These are phyloP conservation scores for Neodon shergylaensis DNA, from an alignment of 2,113 vertebrate species.

Conservation along the genomic window DNA sequence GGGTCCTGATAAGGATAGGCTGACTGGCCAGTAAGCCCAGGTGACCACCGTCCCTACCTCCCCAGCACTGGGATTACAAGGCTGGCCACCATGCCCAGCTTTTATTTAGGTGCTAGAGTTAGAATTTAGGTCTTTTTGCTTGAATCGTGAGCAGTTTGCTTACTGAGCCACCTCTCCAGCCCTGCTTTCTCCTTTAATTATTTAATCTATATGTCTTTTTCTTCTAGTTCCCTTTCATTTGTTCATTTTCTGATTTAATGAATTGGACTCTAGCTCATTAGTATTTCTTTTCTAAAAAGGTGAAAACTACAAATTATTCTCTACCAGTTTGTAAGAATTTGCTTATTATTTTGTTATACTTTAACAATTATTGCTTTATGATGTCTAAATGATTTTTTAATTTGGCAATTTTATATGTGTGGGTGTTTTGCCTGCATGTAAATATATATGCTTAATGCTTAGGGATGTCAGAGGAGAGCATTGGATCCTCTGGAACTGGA, in stretches of 20 bases:
- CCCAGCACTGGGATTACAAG: background rate
- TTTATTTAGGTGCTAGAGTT: background rate
- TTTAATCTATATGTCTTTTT: conserved; percentile 25
- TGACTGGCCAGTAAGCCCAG: too few species aligned
- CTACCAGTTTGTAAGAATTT: conserved; percentile 28
- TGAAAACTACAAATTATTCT: conserved; percentile 41
- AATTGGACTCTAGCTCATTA: background rate
- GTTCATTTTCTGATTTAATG: conserved; percentile 10
- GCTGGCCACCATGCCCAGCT: background rate
- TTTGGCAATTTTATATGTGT: background rate
- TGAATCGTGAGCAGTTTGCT: background rate
- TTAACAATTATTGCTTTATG: conserved; percentile 11
- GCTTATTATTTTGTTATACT: conserved; percentile 53
- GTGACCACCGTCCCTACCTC: background rate
- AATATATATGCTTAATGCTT: background rate
- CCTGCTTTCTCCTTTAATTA: background rate
- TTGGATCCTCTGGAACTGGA: background rate
- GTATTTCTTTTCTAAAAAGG: conserved; percentile 42
- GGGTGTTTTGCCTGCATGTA: background rate
- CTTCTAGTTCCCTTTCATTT: conserved; percentile 32
- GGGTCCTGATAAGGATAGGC: background rate
- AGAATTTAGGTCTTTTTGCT: background rate
- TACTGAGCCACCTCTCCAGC: background rate
- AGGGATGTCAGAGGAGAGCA: background rate
- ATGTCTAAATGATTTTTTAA: conserved; percentile 28